phyloP scores from a whole-genome alignment of 2,113 vertebrate genomes.

The Stomatorhinus ivindoensis region DNA sequence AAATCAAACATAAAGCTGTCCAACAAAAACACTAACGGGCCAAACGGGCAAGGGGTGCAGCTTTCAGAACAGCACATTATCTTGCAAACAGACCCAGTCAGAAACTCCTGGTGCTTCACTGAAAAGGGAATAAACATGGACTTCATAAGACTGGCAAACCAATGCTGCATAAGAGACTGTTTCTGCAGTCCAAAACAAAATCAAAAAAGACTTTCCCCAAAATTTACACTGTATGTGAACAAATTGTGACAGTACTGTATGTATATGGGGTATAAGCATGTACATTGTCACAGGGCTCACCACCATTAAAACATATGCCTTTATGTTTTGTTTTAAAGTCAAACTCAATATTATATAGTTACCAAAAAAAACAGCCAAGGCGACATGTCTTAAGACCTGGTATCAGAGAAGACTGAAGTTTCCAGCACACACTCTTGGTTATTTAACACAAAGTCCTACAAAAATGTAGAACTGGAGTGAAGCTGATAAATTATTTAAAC shows the following conservation, averaged over 20 bases:
- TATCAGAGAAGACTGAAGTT: background rate
- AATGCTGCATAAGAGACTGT: background rate
- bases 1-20: slow-evolving; percentile 14
- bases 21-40: slow-evolving; percentile 5
- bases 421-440: background rate
- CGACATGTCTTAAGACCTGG: background rate
- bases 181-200: background rate
- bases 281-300: background rate
- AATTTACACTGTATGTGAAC: background rate
- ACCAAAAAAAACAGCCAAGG: background rate
- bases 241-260: background rate
- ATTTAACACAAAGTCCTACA: background rate
- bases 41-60: background rate
- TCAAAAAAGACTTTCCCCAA: background rate
- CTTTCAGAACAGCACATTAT: background rate
- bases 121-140: background rate
- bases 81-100: background rate
- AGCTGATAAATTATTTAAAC: background rate
- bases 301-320: background rate
- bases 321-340: background rate
- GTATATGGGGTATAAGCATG: background rate
- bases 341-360: background rate
- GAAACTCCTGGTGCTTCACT: background rate
- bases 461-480: background rate
- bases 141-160: too few species aligned